phyloP scores from a whole-genome alignment of 2,888 invertebrate species.

The Ctenicera cuprea region DNA sequence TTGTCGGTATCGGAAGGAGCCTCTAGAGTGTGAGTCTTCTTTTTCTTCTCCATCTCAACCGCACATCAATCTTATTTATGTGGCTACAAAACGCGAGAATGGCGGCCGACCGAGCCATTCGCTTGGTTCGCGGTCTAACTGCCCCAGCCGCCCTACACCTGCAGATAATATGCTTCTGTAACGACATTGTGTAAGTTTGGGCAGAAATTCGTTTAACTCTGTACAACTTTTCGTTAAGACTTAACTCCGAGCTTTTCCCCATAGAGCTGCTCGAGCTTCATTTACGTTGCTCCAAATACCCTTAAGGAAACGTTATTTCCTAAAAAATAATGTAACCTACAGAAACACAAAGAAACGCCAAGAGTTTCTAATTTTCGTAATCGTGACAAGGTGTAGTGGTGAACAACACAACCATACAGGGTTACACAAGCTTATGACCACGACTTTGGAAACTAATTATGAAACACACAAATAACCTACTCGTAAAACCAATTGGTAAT shows the following conservation, averaged over 20 bases:
- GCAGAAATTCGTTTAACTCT: slow-evolving; percentile 66
- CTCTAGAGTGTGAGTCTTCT: slow-evolving; percentile 54
- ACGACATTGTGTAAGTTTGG: slow-evolving; percentile 66
- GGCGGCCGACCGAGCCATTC: slow-evolving; percentile 66
- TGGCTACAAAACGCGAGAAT: slow-evolving; percentile 71
- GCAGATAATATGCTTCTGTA: slow-evolving; percentile 66
- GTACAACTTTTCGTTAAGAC: slow-evolving; percentile 66
- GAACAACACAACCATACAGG: background rate
- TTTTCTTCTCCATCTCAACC: slow-evolving; percentile 63
- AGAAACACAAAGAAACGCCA: background rate
- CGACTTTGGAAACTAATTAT: background rate
- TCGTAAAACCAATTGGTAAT: too few relatives aligned
- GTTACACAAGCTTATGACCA: too few relatives aligned
- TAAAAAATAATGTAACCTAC: slow-evolving; percentile 38
- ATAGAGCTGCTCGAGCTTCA: slow-evolving; percentile 43
- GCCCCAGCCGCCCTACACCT: slow-evolving; percentile 66
- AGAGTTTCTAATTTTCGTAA: background rate
- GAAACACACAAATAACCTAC: too few relatives aligned
- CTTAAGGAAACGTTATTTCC: slow-evolving; percentile 42
- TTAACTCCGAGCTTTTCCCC: slow-evolving; percentile 50
- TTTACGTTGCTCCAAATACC: slow-evolving; percentile 46
- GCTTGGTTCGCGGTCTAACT: slow-evolving; percentile 75
- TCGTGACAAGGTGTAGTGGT: background rate
- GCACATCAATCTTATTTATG: slow-evolving; percentile 73
- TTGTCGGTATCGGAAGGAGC: slow-evolving; percentile 38